These are phyloP conservation scores for Mimas tiliae DNA, from an alignment of 2,888 invertebrate genomes.

Conservation along the genomic window DNA sequence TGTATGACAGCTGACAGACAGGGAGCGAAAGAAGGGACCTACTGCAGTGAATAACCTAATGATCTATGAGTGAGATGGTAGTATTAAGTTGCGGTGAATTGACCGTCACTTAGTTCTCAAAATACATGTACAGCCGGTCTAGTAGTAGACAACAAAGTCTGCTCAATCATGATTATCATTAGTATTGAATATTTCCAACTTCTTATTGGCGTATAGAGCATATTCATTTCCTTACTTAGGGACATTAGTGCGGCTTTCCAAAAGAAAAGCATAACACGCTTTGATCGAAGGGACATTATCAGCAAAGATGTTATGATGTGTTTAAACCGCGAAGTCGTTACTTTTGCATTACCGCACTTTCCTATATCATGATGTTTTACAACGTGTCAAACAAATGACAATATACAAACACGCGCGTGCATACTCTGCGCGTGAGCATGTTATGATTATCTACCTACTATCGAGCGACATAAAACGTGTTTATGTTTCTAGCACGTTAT, in stretches of 20 bases:
- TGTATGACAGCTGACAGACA: too few relatives aligned
- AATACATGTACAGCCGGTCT: too few relatives aligned
- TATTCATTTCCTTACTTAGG: background rate
- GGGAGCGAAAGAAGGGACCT: too few relatives aligned
- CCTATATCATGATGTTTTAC: conserved; percentile 12
- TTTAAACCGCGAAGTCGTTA: conserved; percentile 19
- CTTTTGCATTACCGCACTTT: conserved; percentile 17
- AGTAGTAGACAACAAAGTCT: too few relatives aligned
- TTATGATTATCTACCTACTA: background rate
- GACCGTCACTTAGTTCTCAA: too few relatives aligned
- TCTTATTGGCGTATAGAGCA: background rate
- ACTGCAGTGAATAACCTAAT: too few relatives aligned
- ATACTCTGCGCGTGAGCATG: background rate
- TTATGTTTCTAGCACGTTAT: background rate
- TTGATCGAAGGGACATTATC: conserved; percentile 18
- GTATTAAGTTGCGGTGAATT: too few relatives aligned
- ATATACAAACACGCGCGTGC: background rate
- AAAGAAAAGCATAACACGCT: conserved; percentile 19
- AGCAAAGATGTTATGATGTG: background rate
- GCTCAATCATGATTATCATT: too few relatives aligned
- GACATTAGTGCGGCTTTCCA: background rate
- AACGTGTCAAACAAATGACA: background rate
- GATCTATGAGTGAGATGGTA: too few relatives aligned
- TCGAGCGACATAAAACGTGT: background rate
- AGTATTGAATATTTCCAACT: background rate